Evolutionary conservation across 1,140 invertebrate genomes (phyloP).

Genomic region (Vollenhovia emeryi): DNA sequence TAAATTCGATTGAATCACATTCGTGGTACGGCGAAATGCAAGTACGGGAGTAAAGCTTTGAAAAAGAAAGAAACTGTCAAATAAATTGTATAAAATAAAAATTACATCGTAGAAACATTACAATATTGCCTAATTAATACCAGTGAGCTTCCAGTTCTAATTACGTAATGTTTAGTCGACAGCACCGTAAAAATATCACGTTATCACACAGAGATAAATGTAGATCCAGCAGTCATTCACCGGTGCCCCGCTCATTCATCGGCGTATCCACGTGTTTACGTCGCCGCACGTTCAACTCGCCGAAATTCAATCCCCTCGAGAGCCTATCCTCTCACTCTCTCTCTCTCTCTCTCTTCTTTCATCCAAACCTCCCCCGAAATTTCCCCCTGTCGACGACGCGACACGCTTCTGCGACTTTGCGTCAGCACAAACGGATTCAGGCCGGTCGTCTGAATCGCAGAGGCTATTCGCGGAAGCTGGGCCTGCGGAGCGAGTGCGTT

Average conservation of each 20-base stretch:
- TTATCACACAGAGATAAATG: not conserved
- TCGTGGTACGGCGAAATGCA: not conserved
- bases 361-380: not conserved
- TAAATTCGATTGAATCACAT: not conserved
- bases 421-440: not conserved
- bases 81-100: not conserved
- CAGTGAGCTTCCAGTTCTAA: not conserved
- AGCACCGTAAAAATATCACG: not conserved
- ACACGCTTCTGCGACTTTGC: not conserved
- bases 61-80: too few species aligned
- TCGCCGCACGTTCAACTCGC: constrained; percentile 18
- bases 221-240: not conserved
- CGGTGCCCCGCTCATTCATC: not conserved
- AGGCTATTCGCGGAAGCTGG: constrained; percentile 46
- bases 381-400: not conserved
- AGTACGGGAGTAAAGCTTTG: too few species aligned
- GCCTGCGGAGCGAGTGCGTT: not conserved
- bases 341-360: not conserved
- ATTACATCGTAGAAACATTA: not conserved
- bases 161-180: too few species aligned
- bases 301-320: constrained; percentile 11
- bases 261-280: not conserved
- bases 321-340: not conserved
- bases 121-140: not conserved
- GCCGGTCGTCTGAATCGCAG: not conserved